Conservation (phyloP, 1,140 invertebrate genomes). For the Drosophila aff. region DNA sequence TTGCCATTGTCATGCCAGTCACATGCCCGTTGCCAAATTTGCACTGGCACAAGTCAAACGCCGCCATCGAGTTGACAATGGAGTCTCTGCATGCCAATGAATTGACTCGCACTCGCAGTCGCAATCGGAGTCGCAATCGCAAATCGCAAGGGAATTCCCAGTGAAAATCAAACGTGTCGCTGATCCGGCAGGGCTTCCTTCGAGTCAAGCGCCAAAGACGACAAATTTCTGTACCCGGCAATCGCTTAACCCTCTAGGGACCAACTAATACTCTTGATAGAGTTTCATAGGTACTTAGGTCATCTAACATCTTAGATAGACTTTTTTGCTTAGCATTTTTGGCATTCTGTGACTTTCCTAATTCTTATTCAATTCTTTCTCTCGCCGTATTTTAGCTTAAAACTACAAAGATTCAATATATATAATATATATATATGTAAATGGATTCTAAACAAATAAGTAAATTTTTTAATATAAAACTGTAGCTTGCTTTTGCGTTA, state of each 20-base stretch:
- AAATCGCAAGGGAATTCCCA: constrained; percentile 21
- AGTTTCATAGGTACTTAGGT: too few species aligned
- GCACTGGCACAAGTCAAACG: constrained; percentile 55
- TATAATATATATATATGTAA: too few species aligned
- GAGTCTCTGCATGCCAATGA: constrained; percentile 71
- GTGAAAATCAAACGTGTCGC: constrained; percentile 61
- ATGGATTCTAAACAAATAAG: too few species aligned
- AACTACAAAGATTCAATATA: too few species aligned
- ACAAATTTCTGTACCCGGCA: constrained; percentile 19
- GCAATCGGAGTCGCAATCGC: constrained; percentile 19
- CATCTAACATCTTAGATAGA: too few species aligned
- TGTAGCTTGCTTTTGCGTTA: too few species aligned
- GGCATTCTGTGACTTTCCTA: too few species aligned
- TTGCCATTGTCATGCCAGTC: constrained; percentile 50
- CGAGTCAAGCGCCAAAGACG: constrained; percentile 31
- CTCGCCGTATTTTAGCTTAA: too few species aligned
- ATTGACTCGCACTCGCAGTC: constrained; percentile 39
- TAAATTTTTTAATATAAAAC: too few species aligned
- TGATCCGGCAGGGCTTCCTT: constrained; percentile 27
- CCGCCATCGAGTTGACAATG: constrained; percentile 52
- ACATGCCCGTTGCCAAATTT: constrained; percentile 70
- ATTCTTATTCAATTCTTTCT: too few species aligned
- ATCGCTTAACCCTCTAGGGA: constrained; percentile 17
- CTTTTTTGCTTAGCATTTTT: too few species aligned
- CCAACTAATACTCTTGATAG: not conserved